Percentiles rank a stretch among this genome's conserved stretches.
These are phyloP conservation scores for Halichoeres trimaculatus DNA, from an alignment of 2,113 vertebrate genomes.

Conservation along the genomic window DNA sequence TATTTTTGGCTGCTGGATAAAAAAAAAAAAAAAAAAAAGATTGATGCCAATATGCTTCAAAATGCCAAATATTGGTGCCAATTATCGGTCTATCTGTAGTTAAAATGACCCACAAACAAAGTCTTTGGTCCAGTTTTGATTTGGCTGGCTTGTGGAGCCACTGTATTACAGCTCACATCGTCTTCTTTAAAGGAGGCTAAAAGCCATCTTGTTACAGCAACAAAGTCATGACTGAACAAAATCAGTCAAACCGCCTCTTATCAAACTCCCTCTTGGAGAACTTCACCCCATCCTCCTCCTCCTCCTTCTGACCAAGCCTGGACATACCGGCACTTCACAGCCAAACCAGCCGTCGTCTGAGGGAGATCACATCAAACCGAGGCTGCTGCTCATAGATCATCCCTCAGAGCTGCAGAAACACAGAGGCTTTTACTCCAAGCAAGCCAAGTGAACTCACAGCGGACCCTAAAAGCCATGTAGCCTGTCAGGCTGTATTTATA, in stretches of 20 bases:
- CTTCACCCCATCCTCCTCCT: conserved; percentile 22
- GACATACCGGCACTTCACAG: conserved; percentile 42
- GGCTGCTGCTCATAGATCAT: conserved; percentile 62
- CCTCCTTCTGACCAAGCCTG: conserved; percentile 36
- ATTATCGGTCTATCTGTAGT: too few relatives aligned
- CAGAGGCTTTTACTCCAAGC: conserved; percentile 68
- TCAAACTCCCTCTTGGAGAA: conserved; percentile 9
- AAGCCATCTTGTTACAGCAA: not conserved
- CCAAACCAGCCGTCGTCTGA: conserved; percentile 33
- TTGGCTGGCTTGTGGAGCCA: too few relatives aligned
- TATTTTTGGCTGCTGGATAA: too few relatives aligned
- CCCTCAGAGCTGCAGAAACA: conserved; percentile 62
- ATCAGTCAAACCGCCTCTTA: conserved; percentile 38
- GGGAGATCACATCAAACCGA: conserved; percentile 59
- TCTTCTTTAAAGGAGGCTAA: not conserved
- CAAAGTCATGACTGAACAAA: not conserved
- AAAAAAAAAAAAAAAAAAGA: too few relatives aligned
- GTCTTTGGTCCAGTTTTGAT: too few relatives aligned
- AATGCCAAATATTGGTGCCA: too few relatives aligned
- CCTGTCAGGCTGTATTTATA: conserved; percentile 81
- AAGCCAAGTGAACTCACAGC: conserved; percentile 63
- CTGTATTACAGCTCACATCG: too few relatives aligned
- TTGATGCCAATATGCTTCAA: too few relatives aligned
- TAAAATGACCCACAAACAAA: too few relatives aligned
- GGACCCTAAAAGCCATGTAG: conserved; percentile 76